Evolutionary conservation across 2,797 vertebrate species (phyloP).

Genomic region (Adelosebastes latens): DNA sequence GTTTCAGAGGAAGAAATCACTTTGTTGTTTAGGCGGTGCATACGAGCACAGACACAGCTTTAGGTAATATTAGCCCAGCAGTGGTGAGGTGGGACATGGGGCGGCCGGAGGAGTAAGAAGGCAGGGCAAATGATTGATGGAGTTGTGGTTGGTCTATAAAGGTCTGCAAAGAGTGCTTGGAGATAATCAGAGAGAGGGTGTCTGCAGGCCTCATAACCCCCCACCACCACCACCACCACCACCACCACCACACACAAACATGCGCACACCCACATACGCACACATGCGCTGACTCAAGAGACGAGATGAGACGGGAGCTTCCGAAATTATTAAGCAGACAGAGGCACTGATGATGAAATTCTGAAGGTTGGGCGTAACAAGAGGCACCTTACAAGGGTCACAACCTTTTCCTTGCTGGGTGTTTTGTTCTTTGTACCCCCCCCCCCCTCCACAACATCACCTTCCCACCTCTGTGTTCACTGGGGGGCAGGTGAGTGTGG

Average conservation of each 20-base stretch:
- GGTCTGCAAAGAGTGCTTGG: conserved; percentile 93
- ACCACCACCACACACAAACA: conserved; percentile 51
- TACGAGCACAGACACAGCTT: conserved; percentile 47
- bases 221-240: conserved; percentile 63
- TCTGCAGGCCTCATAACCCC: conserved; percentile 84
- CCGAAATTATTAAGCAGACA: conserved; percentile 97
- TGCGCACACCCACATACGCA: conserved; percentile 56
- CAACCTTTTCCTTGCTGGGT: conserved; percentile 87
- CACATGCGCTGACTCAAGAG: conserved; percentile 73
- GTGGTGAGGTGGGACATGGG: conserved; percentile 67
- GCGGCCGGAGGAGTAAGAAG: conserved; percentile 83
- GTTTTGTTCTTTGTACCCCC: conserved; percentile 80
- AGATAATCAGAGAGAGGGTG: conserved; percentile 98
- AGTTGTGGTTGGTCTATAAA: conserved; percentile 98
- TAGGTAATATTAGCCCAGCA: conserved; percentile 68
- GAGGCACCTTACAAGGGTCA: conserved; percentile 97
- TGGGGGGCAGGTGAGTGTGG: conserved; percentile 78
- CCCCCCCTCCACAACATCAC: conserved; percentile 67
- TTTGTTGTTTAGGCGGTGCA: conserved; percentile 15
- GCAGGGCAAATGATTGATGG: conserved; percentile 95
- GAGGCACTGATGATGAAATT: conserved; percentile 98
- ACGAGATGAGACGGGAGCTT: conserved; percentile 90
- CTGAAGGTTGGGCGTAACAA: conserved; percentile 99
- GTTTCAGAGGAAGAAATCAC: conserved; percentile 23
- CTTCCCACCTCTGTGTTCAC: conserved; percentile 80